Conservation (phyloP, 2,113 vertebrate genomes). For the Perca fluviatilis region DNA sequence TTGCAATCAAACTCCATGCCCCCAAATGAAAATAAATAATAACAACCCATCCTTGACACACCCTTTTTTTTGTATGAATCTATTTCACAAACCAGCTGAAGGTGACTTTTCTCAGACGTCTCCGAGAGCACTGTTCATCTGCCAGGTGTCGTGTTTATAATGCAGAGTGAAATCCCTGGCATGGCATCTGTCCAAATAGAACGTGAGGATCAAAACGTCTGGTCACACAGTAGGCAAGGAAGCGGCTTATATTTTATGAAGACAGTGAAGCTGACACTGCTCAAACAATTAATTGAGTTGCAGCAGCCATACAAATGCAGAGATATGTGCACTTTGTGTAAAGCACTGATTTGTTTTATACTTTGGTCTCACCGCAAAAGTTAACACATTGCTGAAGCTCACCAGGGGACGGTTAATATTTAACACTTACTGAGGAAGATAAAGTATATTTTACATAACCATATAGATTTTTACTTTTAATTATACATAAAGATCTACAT, state of each 20-base stretch:
- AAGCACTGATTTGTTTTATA: slow-evolving; percentile 2
- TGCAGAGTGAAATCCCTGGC: slow-evolving; percentile 46
- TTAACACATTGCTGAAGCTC: not conserved
- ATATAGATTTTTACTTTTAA: slow-evolving; percentile 50
- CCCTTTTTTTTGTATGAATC: not conserved
- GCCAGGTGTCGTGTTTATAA: slow-evolving; percentile 67
- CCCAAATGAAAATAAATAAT: slow-evolving; percentile 27
- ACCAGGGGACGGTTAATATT: slow-evolving; percentile 19
- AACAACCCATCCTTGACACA: not conserved
- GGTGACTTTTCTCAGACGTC: slow-evolving; percentile 44
- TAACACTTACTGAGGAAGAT: slow-evolving; percentile 25
- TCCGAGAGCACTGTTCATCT: slow-evolving; percentile 33
- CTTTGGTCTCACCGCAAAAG: slow-evolving; percentile 6
- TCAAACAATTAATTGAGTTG: not conserved
- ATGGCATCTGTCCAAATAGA: slow-evolving; percentile 57
- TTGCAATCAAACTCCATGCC: not conserved
- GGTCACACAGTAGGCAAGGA: slow-evolving; percentile 15
- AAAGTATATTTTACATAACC: slow-evolving; percentile 31
- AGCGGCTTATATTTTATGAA: slow-evolving; percentile 4
- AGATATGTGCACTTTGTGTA: not conserved
- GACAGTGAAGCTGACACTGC: slow-evolving; percentile 13
- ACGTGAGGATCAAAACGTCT: slow-evolving; percentile 54
- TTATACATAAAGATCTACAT: slow-evolving; percentile 53
- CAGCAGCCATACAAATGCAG: not conserved
- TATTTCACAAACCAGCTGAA: slow-evolving; percentile 30